Base-by-base conservation (phyloP, 2,113 vertebrate species). In the Leiothrix lutea region DNA sequence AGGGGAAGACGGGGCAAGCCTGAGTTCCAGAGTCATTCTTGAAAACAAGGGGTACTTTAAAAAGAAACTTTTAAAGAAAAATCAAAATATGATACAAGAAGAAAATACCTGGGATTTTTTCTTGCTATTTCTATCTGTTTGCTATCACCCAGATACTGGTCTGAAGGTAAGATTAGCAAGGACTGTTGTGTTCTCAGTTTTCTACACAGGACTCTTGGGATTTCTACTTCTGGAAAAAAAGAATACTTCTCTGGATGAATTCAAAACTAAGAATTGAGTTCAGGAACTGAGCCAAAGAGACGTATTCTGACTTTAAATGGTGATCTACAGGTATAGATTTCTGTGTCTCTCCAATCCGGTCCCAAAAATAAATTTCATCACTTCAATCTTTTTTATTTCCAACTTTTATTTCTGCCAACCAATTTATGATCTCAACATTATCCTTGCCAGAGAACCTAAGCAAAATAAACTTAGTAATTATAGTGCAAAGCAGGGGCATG, bases 191-290 rank as follows among this genome's bases (percentile, higher is more conserved):
- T 33, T 80, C 64, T 92, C 35, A 58, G 5, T 50, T 80, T 91
- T 66, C 31, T 50, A 50, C 3, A 11, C 0, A 0, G 12, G 18
- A 62, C 1, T 54, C 17, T 80, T 69, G 58, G 53, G 35, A 45
- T 38, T 94, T 70, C n/a, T 75, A 15, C 20, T 86, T 88, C 50
- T 47, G 14, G 23, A 58, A 81, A 92, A 66, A 25, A 48, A 57
- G 23, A 33, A 50, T 62, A n/a, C 10, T 70, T 80, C 33, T 78
- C 13, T 64, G 17, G 42, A 25, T 2, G 1, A 83, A 65, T 48
- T 65, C 4, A 92, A 79, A 88, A 66, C 42, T 51, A 66, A 62
- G 33, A 72, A 35, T 8, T 45, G 9, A 38, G 14, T 80, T 80
- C 26, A 66, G 29, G 16, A 66, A 31, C 8, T 24, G 33, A 88